Conservation (phyloP, 2,888 invertebrate species). For the Troglohyphantes excavatus region DNA sequence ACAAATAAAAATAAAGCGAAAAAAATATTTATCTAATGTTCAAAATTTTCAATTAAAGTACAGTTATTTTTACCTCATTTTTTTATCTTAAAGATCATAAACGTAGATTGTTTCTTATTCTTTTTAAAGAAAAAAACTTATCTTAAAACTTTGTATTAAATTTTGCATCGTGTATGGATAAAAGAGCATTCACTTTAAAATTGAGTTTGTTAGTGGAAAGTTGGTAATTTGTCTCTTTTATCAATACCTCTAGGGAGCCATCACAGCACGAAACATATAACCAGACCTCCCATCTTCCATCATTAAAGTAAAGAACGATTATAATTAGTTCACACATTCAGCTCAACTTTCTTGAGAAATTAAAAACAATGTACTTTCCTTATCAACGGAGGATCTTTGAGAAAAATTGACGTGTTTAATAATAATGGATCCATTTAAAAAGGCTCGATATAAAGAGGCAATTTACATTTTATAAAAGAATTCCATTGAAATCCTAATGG, state of each 20-base stretch:
- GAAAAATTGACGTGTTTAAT: neutral
- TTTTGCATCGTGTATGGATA: constrained; percentile 22
- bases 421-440: neutral
- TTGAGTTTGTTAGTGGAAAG: constrained; percentile 40
- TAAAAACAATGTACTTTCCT: constrained; percentile 25
- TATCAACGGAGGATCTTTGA: neutral
- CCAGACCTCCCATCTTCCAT: constrained; percentile 18
- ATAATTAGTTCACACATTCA: constrained; percentile 33
- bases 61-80: constrained; percentile 34
- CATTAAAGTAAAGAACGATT: constrained; percentile 6
- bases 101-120: neutral
- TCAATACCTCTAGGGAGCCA: constrained; percentile 33
- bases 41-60: constrained; percentile 40
- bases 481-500: too few relatives aligned
- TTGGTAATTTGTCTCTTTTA: constrained; percentile 54
- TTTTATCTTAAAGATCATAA: constrained; percentile 32
- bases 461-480: too few relatives aligned
- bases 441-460: neutral
- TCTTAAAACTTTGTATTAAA: constrained; percentile 38
- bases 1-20: neutral
- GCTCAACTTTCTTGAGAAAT: constrained; percentile 43
- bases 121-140: constrained; percentile 3
- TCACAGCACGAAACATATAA: constrained; percentile 27
- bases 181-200: constrained; percentile 23
- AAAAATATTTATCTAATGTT: neutral